phyloP scores from a whole-genome alignment of 2,888 invertebrate genomes.

The Neocrepidodera transversa region DNA sequence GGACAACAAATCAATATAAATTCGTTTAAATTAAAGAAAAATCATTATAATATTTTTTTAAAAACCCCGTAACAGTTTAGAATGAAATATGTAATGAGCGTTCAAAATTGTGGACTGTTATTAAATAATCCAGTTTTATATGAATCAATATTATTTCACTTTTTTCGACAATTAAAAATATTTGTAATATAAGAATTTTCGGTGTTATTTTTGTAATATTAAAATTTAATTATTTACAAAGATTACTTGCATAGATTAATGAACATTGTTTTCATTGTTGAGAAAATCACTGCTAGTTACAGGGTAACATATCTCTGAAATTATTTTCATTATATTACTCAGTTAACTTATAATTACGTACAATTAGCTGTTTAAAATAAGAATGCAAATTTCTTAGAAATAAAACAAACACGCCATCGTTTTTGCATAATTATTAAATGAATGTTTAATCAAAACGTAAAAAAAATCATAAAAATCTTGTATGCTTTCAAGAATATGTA shows the following conservation, averaged over 20 bases:
- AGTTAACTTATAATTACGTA: slow-evolving; percentile 25
- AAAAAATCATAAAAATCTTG: not conserved
- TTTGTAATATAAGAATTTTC: too few relatives aligned
- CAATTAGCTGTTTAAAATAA: slow-evolving; percentile 33
- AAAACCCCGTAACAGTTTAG: too few relatives aligned
- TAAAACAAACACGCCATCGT: slow-evolving; percentile 32
- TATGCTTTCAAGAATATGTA: not conserved
- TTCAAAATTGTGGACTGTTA: too few relatives aligned
- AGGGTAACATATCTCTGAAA: slow-evolving; percentile 25
- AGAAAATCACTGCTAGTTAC: slow-evolving; percentile 8
- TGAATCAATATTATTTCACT: too few relatives aligned
- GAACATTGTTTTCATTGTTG: slow-evolving; percentile 2
- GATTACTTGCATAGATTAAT: not conserved
- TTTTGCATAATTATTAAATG: slow-evolving; percentile 32
- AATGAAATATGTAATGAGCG: too few relatives aligned
- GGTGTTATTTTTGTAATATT: not conserved
- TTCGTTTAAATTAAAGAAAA: too few relatives aligned
- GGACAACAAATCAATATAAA: too few relatives aligned
- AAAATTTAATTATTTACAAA: not conserved
- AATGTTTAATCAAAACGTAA: slow-evolving; percentile 18
- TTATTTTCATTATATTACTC: slow-evolving; percentile 27
- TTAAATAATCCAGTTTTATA: too few relatives aligned
- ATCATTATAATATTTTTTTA: too few relatives aligned
- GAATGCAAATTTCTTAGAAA: slow-evolving; percentile 33
- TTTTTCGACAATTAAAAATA: too few relatives aligned